A percentile compares a stretch with the other conserved stretches of the same genome.
Evolutionary conservation across 1,140 invertebrate genomes (phyloP).

Genomic region (Camponotus vicinus): DNA sequence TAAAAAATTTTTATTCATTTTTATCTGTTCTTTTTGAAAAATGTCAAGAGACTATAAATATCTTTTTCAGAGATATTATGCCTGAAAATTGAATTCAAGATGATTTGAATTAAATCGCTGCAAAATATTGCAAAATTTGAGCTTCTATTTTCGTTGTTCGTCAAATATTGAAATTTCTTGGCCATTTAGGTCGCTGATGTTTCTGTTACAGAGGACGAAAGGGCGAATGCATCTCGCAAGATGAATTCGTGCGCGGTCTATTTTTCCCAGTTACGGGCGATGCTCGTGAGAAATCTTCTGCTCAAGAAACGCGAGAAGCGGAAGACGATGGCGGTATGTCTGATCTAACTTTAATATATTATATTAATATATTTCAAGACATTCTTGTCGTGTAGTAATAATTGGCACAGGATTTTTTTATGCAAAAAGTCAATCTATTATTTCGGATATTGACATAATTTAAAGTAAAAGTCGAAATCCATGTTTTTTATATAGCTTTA

Average conservation of each 20-base stretch:
- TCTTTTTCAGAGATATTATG: background rate
- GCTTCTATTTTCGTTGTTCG: background rate
- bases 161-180: slow-evolving; percentile 12
- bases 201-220: slow-evolving; percentile 80
- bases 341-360: slow-evolving; percentile 4
- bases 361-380: slow-evolving; percentile 6
- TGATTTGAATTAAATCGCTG: background rate
- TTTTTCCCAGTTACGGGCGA: slow-evolving; percentile 89
- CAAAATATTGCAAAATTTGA: slow-evolving; percentile 31
- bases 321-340: slow-evolving; percentile 90
- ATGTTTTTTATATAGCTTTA: background rate
- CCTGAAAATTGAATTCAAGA: slow-evolving; percentile 9
- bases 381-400: background rate
- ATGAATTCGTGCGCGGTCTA: slow-evolving; percentile 84
- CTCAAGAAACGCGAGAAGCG: slow-evolving; percentile 91
- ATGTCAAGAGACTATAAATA: background rate
- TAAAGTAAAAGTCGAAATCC: background rate
- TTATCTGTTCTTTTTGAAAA: background rate
- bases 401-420: background rate
- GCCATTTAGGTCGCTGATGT: slow-evolving; percentile 33
- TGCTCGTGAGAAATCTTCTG: slow-evolving; percentile 90
- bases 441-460: slow-evolving; percentile 4
- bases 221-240: slow-evolving; percentile 73
- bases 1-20: background rate
- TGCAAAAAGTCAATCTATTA: background rate